Base-by-base conservation (phyloP, 1,140 invertebrate genomes). In the Archivesica marissinica region DNA sequence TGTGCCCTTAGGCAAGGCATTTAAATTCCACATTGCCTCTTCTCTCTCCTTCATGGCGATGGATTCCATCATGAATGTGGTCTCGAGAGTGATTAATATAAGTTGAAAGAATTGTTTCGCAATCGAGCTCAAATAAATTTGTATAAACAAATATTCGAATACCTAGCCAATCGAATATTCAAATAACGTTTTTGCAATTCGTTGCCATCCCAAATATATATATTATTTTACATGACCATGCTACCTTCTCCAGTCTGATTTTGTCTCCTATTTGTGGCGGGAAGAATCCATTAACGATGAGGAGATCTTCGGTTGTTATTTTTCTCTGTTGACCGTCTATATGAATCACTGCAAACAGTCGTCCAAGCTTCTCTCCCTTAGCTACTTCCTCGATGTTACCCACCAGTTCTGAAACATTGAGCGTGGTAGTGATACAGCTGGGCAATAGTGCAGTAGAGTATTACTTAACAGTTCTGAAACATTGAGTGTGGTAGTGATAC, bases 281-380 rank as follows among this genome's bases (percentile, higher is more conserved):
- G 96, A 97, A 98, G 88, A 96, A 96, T 1, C 96, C 97, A 93
- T 97, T 96, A 6, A 99, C 94, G 2, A 98, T 94, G 52, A 99
- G 95, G 0, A 99, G 94, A 94, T 99, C 98, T 61, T 97, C 97
- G 52, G 96, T 95, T 4, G 97, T 99, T 0, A 99, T 94, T 94
- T 98, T 97, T 91, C 96, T 97, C 91, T 99, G 98, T 93, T 96
- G 97, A 1, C 97, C 97, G 86, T 95, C 94, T 15, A 98, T 81
- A 88, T 98, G 96, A 2, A 99, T 95, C 6, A 99, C 95, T 11
- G 98, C 98, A 95, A 98, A 99, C 64, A 98, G 94, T 61, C 98
- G 94, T 9, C 97, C 97, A n/a, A 83, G 28, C 1, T 85, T 79
- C 4, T 70, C 68, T 39, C 52, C n/a, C 44, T 76, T 61, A 17